Conservation (phyloP, 1,140 invertebrate genomes). For the Cydia strobilella region DNA sequence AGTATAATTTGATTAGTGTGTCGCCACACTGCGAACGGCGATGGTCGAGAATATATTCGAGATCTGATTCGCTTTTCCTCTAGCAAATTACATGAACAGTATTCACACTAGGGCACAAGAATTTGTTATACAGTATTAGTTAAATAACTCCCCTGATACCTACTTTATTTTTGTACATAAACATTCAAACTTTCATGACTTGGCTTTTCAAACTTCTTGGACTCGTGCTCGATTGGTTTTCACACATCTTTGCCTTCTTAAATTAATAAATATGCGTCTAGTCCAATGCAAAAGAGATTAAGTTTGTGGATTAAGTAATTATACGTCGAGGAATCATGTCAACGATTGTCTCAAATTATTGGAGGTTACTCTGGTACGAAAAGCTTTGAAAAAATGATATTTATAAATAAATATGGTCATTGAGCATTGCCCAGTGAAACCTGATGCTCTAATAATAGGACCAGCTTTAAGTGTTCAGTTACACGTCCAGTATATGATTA, state of each 20-base stretch:
- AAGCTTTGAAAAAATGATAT: conserved; percentile 53
- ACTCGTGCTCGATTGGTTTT: conserved; percentile 65
- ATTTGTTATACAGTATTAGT: conserved; percentile 72
- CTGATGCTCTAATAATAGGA: conserved; percentile 59
- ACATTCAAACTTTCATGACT: conserved; percentile 46
- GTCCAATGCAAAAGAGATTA: conserved; percentile 79
- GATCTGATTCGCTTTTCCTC: conserved; percentile 57
- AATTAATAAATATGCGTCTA: conserved; percentile 76
- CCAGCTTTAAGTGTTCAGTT: conserved; percentile 77
- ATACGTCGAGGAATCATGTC: conserved; percentile 52
- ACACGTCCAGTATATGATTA: conserved; percentile 77
- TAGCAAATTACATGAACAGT: conserved; percentile 52
- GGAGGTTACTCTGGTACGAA: conserved; percentile 49
- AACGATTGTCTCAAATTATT: conserved; percentile 48
- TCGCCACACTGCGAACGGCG: conserved; percentile 50
- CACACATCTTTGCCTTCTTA: conserved; percentile 78
- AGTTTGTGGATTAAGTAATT: conserved; percentile 71
- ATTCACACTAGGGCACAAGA: conserved; percentile 65
- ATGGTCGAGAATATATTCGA: conserved; percentile 54
- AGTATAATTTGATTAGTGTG: conserved; percentile 46
- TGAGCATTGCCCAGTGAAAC: conserved; percentile 45
- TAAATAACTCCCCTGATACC: conserved; percentile 53
- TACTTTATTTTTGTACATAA: conserved; percentile 64
- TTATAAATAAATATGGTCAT: conserved; percentile 53
- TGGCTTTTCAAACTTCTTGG: conserved; percentile 45